A percentile compares a stretch with the other conserved stretches of the same genome.
These are phyloP conservation scores for Glyptemys insculpta DNA, from an alignment of 2,797 vertebrate genomes.

Conservation along the genomic window DNA sequence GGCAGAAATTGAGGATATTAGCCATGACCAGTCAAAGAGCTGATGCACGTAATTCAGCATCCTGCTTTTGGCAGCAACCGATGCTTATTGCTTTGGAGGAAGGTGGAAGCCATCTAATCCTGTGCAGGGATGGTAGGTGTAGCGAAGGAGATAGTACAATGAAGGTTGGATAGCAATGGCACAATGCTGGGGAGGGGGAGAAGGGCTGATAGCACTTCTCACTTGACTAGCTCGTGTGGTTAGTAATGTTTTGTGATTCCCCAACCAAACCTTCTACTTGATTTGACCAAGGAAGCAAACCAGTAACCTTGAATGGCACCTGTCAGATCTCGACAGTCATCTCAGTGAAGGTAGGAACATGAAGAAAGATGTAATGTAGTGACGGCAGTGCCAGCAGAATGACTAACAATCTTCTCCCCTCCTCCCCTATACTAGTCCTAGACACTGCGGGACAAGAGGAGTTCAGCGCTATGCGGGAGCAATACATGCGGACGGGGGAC, in stretches of 20 bases:
- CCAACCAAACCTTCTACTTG: neutral
- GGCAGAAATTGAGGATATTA: neutral
- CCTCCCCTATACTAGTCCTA: constrained; percentile 85
- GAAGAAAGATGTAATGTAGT: neutral
- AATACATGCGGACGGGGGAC: constrained; percentile 99
- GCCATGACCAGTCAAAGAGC: neutral
- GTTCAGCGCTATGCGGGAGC: constrained; percentile 99
- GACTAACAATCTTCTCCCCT: neutral
- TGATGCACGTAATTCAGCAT: neutral
- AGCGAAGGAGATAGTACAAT: neutral
- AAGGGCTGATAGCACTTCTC: neutral
- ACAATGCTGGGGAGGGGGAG: too few species aligned
- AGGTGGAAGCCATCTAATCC: neutral
- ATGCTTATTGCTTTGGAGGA: neutral
- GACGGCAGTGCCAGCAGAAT: neutral
- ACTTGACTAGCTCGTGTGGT: neutral
- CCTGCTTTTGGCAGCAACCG: neutral
- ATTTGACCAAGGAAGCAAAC: neutral
- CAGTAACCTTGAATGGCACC: neutral
- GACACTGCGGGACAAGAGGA: constrained; percentile 99
- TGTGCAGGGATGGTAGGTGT: neutral
- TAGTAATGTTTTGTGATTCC: neutral
- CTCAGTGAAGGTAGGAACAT: neutral
- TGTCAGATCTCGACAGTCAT: neutral
- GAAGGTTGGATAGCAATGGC: neutral